phyloP scores from a whole-genome alignment of 2,113 vertebrate genomes.

The Periophthalmodon schlosseri region DNA sequence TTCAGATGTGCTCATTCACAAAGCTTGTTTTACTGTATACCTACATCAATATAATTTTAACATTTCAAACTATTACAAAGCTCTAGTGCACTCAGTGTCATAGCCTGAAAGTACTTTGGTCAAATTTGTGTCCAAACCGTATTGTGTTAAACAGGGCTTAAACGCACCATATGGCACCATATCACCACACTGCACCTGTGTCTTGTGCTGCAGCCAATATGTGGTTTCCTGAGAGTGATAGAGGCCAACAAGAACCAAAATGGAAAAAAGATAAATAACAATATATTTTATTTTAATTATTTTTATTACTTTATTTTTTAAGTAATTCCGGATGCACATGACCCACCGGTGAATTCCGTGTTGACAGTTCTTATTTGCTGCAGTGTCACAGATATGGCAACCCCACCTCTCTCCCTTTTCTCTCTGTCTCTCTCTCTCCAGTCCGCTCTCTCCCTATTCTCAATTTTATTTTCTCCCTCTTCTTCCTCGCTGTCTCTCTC shows the following conservation, averaged over 20 bases:
- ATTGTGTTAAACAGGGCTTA: conserved; percentile 1
- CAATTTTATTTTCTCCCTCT: no score
- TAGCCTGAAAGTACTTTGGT: background rate
- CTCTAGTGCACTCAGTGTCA: background rate
- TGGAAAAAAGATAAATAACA: no score
- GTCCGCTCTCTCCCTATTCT: no score
- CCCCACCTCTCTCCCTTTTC: no score
- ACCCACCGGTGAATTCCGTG: no score
- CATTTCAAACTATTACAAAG: background rate
- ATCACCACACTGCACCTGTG: background rate
- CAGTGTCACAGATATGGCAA: conserved; percentile 28
- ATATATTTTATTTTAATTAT: no score
- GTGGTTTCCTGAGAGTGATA: background rate
- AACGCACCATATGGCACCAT: background rate
- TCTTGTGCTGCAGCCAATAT: background rate
- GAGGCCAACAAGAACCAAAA: background rate
- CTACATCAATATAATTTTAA: background rate
- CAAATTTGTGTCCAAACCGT: background rate
- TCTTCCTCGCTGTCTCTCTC: no score
- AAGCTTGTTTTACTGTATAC: no score
- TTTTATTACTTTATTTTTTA: no score
- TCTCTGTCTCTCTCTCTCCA: no score
- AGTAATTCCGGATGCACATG: no score
- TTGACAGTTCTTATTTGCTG: conserved; percentile 13
- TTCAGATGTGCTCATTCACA: no score